These are phyloP conservation scores for Pangasius mekongensis DNA, from an alignment of 2,797 vertebrate genomes.

Conservation along the genomic window DNA sequence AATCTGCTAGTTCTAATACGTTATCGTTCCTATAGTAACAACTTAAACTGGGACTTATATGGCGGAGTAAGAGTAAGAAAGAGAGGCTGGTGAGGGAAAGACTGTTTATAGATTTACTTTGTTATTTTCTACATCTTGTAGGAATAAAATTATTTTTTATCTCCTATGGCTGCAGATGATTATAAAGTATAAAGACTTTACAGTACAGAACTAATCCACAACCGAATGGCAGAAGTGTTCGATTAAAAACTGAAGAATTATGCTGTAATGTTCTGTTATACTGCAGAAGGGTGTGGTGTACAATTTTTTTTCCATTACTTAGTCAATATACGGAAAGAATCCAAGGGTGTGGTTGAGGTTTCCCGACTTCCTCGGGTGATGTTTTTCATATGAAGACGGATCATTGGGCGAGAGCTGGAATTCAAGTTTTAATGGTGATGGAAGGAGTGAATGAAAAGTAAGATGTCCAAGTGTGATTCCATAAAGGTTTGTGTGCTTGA, in stretches of 20 bases:
- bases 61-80: neutral
- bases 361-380: constrained; percentile 27
- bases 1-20: neutral
- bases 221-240: neutral
- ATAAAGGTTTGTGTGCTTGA: neutral
- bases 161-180: neutral
- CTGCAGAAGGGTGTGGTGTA: neutral
- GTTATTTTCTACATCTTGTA: neutral
- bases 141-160: neutral
- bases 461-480: neutral
- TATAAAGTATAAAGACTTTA: constrained; percentile 1
- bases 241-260: neutral
- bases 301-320: constrained; percentile 26
- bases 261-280: constrained; percentile 10
- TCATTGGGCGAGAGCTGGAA: neutral
- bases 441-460: neutral
- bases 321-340: constrained; percentile 32
- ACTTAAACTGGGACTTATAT: neutral
- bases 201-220: neutral
- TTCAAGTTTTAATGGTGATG: too few relatives aligned
- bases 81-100: neutral
- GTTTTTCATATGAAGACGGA: constrained; percentile 36
- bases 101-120: neutral
- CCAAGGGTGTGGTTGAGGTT: constrained; percentile 43
- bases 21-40: neutral